phyloP scores from a whole-genome alignment of 2,888 invertebrate genomes.

The Leucophenga maculata region DNA sequence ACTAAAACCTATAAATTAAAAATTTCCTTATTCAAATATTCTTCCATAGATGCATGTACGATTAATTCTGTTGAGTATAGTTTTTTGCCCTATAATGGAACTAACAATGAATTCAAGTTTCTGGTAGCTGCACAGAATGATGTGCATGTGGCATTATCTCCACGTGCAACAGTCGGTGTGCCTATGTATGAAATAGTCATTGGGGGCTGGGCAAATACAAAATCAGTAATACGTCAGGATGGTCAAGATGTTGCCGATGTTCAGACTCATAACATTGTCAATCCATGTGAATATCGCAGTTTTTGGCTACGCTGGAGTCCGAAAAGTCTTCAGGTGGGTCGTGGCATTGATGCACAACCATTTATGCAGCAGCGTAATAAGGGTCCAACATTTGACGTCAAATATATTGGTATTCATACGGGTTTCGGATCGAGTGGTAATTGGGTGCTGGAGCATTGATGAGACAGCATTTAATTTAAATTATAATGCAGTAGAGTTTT shows the following conservation, averaged over 20 bases:
- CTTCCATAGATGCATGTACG: no score
- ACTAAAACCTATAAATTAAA: no score
- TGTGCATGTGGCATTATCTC: no score
- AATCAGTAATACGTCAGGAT: not conserved
- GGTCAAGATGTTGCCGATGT: not conserved
- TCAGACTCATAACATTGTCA: not conserved
- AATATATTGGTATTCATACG: slow-evolving; percentile 17
- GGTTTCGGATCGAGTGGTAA: slow-evolving; percentile 11
- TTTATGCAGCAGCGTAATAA: not conserved
- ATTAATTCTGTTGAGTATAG: no score
- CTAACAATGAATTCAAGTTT: no score
- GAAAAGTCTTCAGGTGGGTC: not conserved
- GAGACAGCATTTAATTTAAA: not conserved
- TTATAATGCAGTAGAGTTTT: no score
- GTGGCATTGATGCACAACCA: not conserved
- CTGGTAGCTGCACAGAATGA: no score
- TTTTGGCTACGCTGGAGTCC: not conserved
- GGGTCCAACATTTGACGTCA: not conserved
- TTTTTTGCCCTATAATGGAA: no score
- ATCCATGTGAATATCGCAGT: slow-evolving; percentile 3
- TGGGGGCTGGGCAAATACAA: not conserved
- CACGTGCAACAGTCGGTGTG: no score
- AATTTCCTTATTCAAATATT: no score
- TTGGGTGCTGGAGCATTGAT: slow-evolving; percentile 10
- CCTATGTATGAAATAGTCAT: not conserved